phyloP scores from a whole-genome alignment of 2,888 invertebrate species.

The Andricus curvator region DNA sequence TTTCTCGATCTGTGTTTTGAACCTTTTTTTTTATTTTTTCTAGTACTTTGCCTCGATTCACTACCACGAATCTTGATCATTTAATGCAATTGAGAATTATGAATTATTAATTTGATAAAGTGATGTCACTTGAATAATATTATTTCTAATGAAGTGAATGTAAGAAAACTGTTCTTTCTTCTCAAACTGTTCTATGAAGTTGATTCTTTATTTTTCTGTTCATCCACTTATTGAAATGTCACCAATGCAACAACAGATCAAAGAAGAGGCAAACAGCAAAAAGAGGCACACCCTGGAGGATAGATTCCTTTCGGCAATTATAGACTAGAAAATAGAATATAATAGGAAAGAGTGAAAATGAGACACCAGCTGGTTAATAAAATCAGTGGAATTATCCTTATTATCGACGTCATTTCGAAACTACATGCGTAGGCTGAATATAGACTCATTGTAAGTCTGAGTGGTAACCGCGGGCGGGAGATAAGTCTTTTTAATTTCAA shows the following conservation, averaged over 20 bases:
- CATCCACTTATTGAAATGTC: neutral
- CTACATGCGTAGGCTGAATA: neutral
- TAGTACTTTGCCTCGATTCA: too few relatives aligned
- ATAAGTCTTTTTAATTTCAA: slow-evolving; percentile 7
- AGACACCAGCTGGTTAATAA: neutral
- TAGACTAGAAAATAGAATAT: neutral
- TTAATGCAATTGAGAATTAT: too few relatives aligned
- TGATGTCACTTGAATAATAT: too few relatives aligned
- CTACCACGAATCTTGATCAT: too few relatives aligned
- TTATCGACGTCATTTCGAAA: slow-evolving; percentile 2
- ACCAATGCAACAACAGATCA: neutral
- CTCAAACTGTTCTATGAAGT: neutral
- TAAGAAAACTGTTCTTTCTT: neutral
- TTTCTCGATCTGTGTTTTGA: too few relatives aligned
- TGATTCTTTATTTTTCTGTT: neutral
- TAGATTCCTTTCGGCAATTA: neutral
- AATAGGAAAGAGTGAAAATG: neutral
- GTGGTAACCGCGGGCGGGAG: neutral
- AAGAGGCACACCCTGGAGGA: neutral
- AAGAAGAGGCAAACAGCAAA: neutral
- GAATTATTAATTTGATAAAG: too few relatives aligned
- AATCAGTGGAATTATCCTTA: neutral
- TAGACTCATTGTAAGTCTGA: neutral
- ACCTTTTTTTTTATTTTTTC: too few relatives aligned
- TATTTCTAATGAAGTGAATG: too few relatives aligned